Conservation (phyloP, 2,888 invertebrate genomes). For the Ferrisia virgata region DNA sequence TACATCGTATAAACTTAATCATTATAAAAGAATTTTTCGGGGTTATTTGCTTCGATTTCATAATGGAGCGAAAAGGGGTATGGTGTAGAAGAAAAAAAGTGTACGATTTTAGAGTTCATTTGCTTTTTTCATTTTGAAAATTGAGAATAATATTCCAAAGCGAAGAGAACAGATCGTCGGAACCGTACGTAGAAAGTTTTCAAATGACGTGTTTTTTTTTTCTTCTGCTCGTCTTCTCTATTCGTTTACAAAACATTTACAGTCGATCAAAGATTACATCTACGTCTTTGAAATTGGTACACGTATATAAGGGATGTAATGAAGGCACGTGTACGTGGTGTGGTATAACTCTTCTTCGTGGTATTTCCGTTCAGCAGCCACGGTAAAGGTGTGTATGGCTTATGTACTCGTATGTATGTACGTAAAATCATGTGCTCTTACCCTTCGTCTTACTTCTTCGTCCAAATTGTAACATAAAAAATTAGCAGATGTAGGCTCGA, state of each 20-base stretch:
- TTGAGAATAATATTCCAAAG: neutral
- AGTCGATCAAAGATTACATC: neutral
- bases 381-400: neutral
- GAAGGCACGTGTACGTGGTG: constrained; percentile 5
- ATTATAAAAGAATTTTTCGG: neutral
- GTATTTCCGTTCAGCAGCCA: neutral
- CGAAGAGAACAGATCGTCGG: neutral
- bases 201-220: neutral
- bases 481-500: constrained; percentile 8
- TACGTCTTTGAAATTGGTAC: neutral
- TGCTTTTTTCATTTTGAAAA: neutral
- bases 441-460: neutral
- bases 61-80: neutral
- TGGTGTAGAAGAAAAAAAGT: neutral
- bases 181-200: neutral
- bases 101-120: neutral
- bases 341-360: neutral
- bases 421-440: neutral
- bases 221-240: neutral
- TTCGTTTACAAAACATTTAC: neutral
- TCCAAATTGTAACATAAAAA: constrained; percentile 12
- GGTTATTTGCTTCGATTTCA: neutral
- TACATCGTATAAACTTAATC: no score
- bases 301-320: neutral
- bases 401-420: neutral